These are phyloP conservation scores for Brachystomella parvula DNA, from an alignment of 1,140 invertebrate species.

Conservation along the genomic window DNA sequence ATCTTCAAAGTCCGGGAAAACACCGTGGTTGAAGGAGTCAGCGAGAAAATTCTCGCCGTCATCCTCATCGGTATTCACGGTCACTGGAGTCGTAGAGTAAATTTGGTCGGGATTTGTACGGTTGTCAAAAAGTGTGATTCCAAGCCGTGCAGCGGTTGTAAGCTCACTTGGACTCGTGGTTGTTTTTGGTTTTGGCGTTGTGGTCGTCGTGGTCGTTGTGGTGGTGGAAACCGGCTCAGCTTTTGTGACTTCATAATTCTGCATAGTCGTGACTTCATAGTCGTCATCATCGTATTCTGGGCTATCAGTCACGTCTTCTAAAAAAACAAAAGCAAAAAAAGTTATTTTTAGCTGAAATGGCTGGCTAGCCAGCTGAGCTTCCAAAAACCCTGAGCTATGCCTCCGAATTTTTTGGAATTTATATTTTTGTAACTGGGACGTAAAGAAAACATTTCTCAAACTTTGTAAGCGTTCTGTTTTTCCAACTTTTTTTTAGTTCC, in stretches of 20 bases:
- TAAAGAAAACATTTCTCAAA: no score
- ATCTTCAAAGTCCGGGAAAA: slow-evolving; percentile 37
- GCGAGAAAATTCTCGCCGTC: slow-evolving; percentile 32
- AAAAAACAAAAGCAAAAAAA: no score
- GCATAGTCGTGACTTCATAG: slow-evolving; percentile 1
- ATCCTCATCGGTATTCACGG: slow-evolving; percentile 13
- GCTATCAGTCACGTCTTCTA: background rate
- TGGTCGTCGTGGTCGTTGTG: slow-evolving; percentile 8
- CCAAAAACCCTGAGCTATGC: no score
- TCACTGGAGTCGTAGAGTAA: background rate
- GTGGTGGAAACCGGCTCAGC: background rate
- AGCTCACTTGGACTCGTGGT: background rate
- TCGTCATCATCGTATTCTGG: background rate
- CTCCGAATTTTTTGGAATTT: no score
- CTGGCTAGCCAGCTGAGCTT: no score
- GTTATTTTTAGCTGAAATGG: no score
- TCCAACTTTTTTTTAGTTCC: no score
- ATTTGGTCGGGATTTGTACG: background rate
- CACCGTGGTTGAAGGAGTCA: slow-evolving; percentile 17
- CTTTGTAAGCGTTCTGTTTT: no score
- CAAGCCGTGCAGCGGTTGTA: background rate
- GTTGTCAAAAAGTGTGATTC: background rate
- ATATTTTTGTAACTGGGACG: no score
- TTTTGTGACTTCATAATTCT: background rate
- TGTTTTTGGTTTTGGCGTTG: slow-evolving; percentile 4